These are phyloP conservation scores for Peromyscus californicus DNA, from an alignment of 2,113 vertebrate species.

Conservation along the genomic window DNA sequence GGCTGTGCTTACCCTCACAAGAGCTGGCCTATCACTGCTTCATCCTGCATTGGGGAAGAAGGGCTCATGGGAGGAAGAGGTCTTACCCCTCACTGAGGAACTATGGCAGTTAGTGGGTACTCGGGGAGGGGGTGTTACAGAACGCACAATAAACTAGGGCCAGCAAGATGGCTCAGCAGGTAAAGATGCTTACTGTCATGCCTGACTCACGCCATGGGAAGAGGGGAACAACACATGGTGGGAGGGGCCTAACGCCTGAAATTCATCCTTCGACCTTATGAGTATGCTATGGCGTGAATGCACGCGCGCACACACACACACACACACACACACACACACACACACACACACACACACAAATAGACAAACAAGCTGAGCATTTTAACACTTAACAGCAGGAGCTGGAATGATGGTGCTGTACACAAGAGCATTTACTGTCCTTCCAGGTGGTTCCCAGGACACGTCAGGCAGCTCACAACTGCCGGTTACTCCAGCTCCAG, in stretches of 20 bases:
- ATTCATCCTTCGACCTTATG: rapidly evolving
- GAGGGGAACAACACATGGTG: not conserved
- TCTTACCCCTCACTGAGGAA: not conserved
- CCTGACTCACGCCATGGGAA: not conserved
- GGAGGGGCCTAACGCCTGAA: not conserved
- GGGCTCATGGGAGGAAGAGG: not conserved
- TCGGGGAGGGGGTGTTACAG: not conserved
- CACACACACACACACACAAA: not conserved
- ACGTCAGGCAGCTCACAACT: too few relatives aligned
- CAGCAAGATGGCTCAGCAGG: not conserved
- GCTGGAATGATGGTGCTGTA: too few relatives aligned
- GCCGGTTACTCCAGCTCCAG: too few relatives aligned
- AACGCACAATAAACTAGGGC: not conserved
- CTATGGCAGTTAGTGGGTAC: not conserved
- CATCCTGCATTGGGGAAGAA: not conserved
- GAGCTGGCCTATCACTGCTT: not conserved
- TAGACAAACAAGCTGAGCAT: not conserved
- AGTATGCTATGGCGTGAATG: not conserved
- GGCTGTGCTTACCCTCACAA: not conserved
- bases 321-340: not conserved
- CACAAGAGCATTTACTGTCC: too few relatives aligned
- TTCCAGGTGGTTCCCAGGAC: too few relatives aligned
- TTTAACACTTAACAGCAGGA: too few relatives aligned
- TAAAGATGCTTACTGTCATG: not conserved
- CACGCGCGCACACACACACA: not conserved